Evolutionary conservation across 2,113 vertebrate genomes (phyloP).

Genomic region (Eclectus roratus): DNA sequence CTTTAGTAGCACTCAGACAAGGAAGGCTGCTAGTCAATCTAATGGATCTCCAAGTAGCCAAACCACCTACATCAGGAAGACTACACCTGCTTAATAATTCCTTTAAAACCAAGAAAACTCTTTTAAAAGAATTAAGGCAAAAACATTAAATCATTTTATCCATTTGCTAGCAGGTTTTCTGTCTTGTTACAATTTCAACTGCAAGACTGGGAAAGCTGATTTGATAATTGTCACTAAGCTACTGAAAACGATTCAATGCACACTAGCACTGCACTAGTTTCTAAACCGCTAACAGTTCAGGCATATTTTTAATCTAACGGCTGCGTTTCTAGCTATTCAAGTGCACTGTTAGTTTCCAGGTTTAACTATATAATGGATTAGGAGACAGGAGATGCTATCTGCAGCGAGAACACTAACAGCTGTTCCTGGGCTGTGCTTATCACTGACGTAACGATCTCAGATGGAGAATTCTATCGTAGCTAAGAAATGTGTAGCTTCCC

Average conservation of each 20-base stretch:
- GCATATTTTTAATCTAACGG: neutral
- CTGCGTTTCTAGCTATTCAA: neutral
- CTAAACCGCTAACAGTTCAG: fast-evolving
- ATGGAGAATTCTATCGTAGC: fast-evolving
- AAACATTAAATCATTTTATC: neutral
- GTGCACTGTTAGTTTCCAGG: neutral
- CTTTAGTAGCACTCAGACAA: neutral
- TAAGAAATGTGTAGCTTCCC: neutral
- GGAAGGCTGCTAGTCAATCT: neutral
- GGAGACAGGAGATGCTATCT: neutral
- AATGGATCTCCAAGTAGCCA: neutral
- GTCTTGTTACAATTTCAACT: neutral
- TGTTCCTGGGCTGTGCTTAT: neutral
- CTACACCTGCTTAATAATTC: neutral
- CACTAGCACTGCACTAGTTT: neutral
- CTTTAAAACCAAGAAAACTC: neutral
- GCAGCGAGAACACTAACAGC: neutral
- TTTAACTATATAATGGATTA: neutral
- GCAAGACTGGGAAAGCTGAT: neutral
- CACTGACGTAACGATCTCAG: neutral
- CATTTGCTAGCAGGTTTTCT: neutral
- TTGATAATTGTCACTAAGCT: neutral
- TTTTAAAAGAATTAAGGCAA: neutral
- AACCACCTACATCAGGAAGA: neutral
- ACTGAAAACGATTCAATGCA: neutral